Evolutionary conservation across 1,140 invertebrate genomes (phyloP).

Genomic region (Aphelenchoides fujianensis): DNA sequence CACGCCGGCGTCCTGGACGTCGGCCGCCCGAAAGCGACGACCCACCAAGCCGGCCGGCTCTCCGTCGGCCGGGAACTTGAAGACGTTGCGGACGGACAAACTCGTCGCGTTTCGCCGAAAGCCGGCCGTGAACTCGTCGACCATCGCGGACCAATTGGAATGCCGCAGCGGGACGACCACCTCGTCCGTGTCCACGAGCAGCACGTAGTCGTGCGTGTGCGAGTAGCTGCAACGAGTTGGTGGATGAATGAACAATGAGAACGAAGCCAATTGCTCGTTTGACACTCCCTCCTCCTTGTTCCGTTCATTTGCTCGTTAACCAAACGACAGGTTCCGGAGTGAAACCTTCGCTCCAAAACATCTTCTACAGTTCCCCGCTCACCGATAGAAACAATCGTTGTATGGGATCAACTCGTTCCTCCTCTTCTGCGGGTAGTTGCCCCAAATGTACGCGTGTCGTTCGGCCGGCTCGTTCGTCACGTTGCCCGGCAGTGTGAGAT

Average conservation of each 20-base stretch:
- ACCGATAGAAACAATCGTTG: constrained; percentile 92
- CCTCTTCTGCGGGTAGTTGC: constrained; percentile 77
- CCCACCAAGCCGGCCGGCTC: constrained; percentile 18
- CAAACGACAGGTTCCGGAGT: too few species aligned
- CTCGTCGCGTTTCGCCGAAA: constrained; percentile 65
- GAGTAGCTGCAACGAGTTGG: constrained; percentile 63
- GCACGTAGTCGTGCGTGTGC: constrained; percentile 78
- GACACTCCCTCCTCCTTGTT: too few species aligned
- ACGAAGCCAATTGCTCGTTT: too few species aligned
- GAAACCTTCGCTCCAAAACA: not conserved
- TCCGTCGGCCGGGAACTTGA: constrained; percentile 37
- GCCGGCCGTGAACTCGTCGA: constrained; percentile 66
- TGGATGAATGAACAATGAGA: too few species aligned
- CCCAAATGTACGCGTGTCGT: constrained; percentile 60
- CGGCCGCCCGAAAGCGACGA: constrained; percentile 43
- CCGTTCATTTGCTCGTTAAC: not conserved
- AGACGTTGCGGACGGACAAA: constrained; percentile 47
- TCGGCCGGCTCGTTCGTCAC: constrained; percentile 77
- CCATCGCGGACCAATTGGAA: constrained; percentile 74
- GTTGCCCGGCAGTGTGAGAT: constrained; percentile 81
- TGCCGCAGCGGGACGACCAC: constrained; percentile 84
- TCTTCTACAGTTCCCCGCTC: constrained; percentile 60
- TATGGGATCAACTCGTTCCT: constrained; percentile 93
- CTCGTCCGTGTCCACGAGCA: constrained; percentile 85
- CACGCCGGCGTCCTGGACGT: constrained; percentile 69